Conservation (phyloP, 2,797 vertebrate genomes). For the Austrolebias charrua region DNA sequence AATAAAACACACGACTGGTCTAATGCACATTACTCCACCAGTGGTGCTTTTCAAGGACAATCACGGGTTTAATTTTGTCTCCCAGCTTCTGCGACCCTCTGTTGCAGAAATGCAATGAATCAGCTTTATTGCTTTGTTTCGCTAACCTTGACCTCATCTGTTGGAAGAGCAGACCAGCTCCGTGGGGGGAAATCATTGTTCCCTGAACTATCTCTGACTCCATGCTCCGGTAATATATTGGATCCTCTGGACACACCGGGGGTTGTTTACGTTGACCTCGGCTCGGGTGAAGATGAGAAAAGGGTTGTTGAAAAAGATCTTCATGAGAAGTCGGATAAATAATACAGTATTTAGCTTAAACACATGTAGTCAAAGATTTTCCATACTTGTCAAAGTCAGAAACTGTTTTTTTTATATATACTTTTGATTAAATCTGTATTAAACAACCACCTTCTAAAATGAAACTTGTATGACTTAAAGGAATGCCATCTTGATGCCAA, state of each 20-base stretch:
- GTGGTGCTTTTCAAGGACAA: slow-evolving; percentile 69
- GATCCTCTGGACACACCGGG: slow-evolving; percentile 22
- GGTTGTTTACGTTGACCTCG: slow-evolving; percentile 56
- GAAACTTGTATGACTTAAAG: too few species aligned
- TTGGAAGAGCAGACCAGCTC: slow-evolving; percentile 48
- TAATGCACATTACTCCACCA: slow-evolving; percentile 30
- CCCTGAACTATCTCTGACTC: slow-evolving; percentile 43
- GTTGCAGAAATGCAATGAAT: slow-evolving; percentile 67
- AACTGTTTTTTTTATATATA: neutral
- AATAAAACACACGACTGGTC: slow-evolving; percentile 46
- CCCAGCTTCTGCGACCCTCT: slow-evolving; percentile 45
- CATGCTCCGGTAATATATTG: slow-evolving; percentile 43
- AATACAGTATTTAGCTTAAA: slow-evolving; percentile 7
- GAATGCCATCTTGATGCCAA: too few species aligned
- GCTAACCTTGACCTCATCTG: slow-evolving; percentile 61
- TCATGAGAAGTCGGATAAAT: slow-evolving; percentile 26
- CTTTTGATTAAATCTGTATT: too few species aligned
- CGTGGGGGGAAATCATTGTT: slow-evolving; percentile 60
- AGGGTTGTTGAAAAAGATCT: slow-evolving; percentile 27
- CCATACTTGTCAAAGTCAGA: slow-evolving; percentile 5
- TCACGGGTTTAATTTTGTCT: slow-evolving; percentile 52
- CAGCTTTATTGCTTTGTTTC: slow-evolving; percentile 74
- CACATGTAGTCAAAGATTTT: slow-evolving; percentile 34
- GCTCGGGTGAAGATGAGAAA: slow-evolving; percentile 24
- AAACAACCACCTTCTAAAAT: too few species aligned